A percentile compares a stretch with the other conserved stretches of the same genome.
These are phyloP conservation scores for Acomys russatus DNA, from an alignment of 2,797 vertebrate species.

Conservation along the genomic window DNA sequence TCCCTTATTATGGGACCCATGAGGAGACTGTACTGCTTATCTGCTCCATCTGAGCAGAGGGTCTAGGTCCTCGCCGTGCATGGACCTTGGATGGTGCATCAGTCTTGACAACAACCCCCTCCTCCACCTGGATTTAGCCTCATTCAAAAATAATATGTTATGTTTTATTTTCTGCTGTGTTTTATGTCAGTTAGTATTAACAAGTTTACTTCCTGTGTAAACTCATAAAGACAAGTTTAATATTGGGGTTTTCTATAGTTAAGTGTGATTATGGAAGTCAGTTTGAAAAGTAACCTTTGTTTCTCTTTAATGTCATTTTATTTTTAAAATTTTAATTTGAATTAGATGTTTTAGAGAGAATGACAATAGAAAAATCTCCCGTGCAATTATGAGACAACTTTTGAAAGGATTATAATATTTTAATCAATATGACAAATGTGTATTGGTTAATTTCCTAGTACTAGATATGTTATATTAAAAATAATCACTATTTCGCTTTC, in stretches of 20 bases:
- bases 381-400: not conserved
- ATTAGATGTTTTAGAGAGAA: not conserved
- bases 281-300: not conserved
- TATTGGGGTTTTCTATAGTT: not conserved
- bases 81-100: no score
- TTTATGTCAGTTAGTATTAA: conserved; percentile 30
- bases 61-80: no score
- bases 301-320: not conserved
- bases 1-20: no score
- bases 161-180: not conserved
- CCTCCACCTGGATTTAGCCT: not conserved
- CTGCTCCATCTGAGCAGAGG: no score
- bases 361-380: not conserved
- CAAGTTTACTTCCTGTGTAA: not conserved
- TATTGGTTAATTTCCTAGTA: not conserved
- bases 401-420: conserved; percentile 7
- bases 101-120: no score
- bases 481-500: conserved; percentile 70
- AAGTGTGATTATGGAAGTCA: not conserved
- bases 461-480: not conserved
- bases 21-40: no score
- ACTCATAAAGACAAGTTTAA: conserved; percentile 17
- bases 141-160: not conserved
- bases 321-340: conserved; percentile 44
- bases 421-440: not conserved